Conservation (phyloP, 2,113 vertebrate genomes). For the Ibidorhyncha struthersii region DNA sequence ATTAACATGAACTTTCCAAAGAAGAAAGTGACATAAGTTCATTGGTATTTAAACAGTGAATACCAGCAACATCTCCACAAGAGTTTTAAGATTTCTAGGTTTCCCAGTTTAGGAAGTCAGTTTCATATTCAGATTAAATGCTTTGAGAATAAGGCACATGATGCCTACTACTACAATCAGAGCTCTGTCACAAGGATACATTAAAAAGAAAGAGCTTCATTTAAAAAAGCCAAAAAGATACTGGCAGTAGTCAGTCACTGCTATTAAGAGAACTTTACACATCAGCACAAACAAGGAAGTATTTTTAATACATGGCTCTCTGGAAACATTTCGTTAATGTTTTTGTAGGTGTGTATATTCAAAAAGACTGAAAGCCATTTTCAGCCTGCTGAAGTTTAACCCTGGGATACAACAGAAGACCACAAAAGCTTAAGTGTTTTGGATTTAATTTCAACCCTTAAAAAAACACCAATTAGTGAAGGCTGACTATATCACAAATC, state of each 20-base stretch:
- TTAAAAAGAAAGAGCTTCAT: background rate
- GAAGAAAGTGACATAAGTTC: background rate
- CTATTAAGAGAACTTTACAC: background rate
- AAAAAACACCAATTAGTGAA: background rate
- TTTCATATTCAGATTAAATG: background rate
- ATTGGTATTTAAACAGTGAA: background rate
- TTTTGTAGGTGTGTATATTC: background rate
- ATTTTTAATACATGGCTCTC: background rate
- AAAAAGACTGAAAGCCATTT: background rate
- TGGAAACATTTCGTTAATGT: background rate
- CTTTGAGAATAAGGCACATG: background rate
- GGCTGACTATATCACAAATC: background rate
- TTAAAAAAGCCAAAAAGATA: background rate
- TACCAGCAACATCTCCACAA: background rate
- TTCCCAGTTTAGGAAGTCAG: background rate
- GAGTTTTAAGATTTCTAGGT: background rate
- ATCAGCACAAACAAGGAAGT: background rate
- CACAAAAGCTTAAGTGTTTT: background rate
- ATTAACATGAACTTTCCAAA: background rate
- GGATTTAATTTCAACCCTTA: background rate
- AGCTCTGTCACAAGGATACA: background rate
- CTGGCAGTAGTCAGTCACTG: background rate
- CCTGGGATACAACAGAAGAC: background rate
- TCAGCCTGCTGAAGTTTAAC: background rate
- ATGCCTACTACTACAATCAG: background rate